Base-by-base conservation (phyloP, 2,113 vertebrate species). In the Anoura caudifer region DNA sequence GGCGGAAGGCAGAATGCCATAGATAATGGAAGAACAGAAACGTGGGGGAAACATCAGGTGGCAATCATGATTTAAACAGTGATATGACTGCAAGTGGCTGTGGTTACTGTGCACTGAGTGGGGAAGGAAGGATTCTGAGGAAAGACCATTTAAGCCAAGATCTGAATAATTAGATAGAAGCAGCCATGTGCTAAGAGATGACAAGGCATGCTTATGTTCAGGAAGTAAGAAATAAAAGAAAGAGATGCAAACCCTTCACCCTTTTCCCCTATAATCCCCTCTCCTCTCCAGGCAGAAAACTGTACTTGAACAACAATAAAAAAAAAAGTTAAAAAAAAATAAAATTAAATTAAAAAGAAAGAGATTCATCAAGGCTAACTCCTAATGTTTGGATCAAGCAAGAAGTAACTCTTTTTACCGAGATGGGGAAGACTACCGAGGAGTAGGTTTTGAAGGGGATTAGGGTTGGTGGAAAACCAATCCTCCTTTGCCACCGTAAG, bases 151-250 rank as follows among this genome's bases (percentile, higher is more conserved):
- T 9, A 11, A 79, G n/a, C 5, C n/a, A 20, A 87, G 69, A 22
- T 76, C 36, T 24, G 47, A 73, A 19, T 5, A 26, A 73, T 7
- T 17, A 38, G n/a, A 15, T 5, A 33, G 75, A 47, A 31, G 45
- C 22, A n/a, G 26, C 8, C 8, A 5, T 0, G 3, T 8, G 28
- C 7, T 12, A 45, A 54, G 59, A 24, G 36, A 15, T 38, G 70
- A 50, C 4, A 13, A 33, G 61, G 7, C 52, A 67, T 11, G 45
- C 12, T 20, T 11, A 11, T 26, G 10, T 33, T 50, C 33, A 16
- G 2, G 17, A 31, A 26, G 2, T 22, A 9, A 24, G 12, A 6
- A 20, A 19, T 31, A 11, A 50, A 56, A 33, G 52, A 36, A 86
- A 90, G 47, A 38, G 24, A n/a, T 2, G 8, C 54, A 33, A 56